Base-by-base conservation (phyloP, 2,797 vertebrate genomes). In the Epinephelus awoara region DNA sequence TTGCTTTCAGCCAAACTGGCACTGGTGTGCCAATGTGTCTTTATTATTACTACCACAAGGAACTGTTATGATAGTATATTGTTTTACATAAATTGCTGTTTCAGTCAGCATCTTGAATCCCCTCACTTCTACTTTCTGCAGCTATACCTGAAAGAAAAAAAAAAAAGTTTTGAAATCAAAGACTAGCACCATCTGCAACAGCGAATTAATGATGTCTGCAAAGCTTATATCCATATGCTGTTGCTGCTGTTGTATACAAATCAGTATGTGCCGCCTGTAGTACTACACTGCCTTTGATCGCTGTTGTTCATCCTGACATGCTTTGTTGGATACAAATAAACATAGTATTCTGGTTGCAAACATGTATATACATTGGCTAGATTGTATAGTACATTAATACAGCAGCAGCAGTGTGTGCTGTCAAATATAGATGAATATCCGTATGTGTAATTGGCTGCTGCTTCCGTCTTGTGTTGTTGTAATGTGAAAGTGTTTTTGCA, bases 221-320 rank as follows among this genome's bases (percentile, higher is more conserved):
- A 61, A 78, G 61, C 44, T 65, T 67, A 25, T 5, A 29, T 77
- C 72, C 80, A 85, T 81, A 72, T 87, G 80, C n/a, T 62, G 49
- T 29, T 29, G 27, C 27, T 29, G 27, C 27, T 7, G 9, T 40
- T 55, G 15, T 76, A 64, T 58, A 76, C 27, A 69, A 72, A 72
- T 61, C 18, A 47, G 12, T 13, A 19, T 23, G 18, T n/a, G 27
- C 17, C 12, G 17, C 34, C 11, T 63, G 46, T 56, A 29, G 44
- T 52, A 19, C 57, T 23, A n/a, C n/a, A 18, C 11, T 44, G 25
- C 9, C 18, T 76, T 29, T 75, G 23, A 68, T 58, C 11, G 10
- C 8, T 44, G 29, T 49, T 23, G 17, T 27, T 62, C 42, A 65
- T 67, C 29, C 18, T 64, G 47, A 71, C 42, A 59, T 56, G 49